These are phyloP conservation scores for Sorex maritimensis DNA, from an alignment of 2,797 vertebrate genomes.

Conservation along the genomic window DNA sequence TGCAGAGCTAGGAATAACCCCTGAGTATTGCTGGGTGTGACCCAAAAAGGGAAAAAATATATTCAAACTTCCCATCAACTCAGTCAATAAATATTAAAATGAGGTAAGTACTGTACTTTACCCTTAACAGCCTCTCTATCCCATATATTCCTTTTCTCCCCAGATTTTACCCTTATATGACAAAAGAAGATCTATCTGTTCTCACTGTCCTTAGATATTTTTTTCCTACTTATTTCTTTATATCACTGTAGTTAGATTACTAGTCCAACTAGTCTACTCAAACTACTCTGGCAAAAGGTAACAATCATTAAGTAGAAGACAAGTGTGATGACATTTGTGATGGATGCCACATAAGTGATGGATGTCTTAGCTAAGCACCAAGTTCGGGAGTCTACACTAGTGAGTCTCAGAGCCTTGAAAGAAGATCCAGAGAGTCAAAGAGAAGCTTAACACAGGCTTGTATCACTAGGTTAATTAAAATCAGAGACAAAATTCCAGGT, in stretches of 20 bases:
- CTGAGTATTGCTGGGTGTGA: too few species aligned
- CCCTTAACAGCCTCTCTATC: not conserved
- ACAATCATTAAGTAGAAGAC: not conserved
- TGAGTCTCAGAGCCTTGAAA: too few species aligned
- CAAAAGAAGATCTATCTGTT: conserved; percentile 1
- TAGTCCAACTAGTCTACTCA: conserved; percentile 32
- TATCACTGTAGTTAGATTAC: conserved; percentile 21
- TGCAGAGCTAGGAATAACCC: too few species aligned
- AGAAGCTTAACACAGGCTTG: too few species aligned
- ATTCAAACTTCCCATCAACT: conserved; percentile 1
- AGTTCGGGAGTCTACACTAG: too few species aligned
- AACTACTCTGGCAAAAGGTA: conserved; percentile 49
- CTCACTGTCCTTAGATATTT: conserved; percentile 41
- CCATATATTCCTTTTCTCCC: not conserved
- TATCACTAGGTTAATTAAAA: too few species aligned
- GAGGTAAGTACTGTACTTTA: not conserved
- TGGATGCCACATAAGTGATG: too few species aligned
- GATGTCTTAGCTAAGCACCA: too few species aligned
- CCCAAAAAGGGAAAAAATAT: too few species aligned
- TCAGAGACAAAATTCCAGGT: too few species aligned
- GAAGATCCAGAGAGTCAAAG: too few species aligned
- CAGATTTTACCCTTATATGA: not conserved
- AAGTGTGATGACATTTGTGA: conserved; percentile 6
- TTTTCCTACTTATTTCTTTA: conserved; percentile 27
- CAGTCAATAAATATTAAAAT: conserved; percentile 61